Conservation (phyloP, 2,888 invertebrate genomes). For the Lasioglossum zephyrum region DNA sequence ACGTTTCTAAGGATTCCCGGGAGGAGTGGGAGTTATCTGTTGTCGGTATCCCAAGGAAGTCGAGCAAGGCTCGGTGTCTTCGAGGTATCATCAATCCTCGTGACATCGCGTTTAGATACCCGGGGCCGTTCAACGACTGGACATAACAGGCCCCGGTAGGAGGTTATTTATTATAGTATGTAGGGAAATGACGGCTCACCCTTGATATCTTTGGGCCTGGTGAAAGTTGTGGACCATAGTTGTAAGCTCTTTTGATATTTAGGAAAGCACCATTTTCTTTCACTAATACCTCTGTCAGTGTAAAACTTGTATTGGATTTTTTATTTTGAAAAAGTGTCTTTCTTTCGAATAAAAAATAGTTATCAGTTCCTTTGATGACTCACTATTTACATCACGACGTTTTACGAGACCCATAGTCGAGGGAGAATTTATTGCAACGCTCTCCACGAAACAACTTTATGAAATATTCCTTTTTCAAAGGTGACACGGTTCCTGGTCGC, state of each 20-base stretch:
- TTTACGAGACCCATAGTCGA: not conserved
- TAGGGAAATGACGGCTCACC: not conserved
- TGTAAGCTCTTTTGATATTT: no score
- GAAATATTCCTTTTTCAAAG: not conserved
- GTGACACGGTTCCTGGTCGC: not conserved
- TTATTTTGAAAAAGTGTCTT: not conserved
- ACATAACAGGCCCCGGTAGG: conserved; percentile 23
- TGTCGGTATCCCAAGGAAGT: not conserved
- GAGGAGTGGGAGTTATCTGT: not conserved
- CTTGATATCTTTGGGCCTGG: not conserved
- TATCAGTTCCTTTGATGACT: not conserved
- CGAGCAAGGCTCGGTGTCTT: conserved; percentile 9
- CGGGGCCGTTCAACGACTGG: conserved; percentile 29
- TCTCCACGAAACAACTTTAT: not conserved
- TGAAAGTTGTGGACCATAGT: not conserved
- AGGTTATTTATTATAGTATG: conserved; percentile 39
- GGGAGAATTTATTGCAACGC: not conserved
- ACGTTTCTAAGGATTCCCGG: not conserved
- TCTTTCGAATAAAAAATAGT: not conserved
- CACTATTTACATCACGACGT: not conserved
- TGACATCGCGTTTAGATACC: conserved; percentile 41
- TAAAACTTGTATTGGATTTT: not conserved
- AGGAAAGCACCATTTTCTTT: no score
- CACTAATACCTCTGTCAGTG: no score
- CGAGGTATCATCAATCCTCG: conserved; percentile 39